phyloP scores from a whole-genome alignment of 2,888 invertebrate species.

The Xiphydria camelus region DNA sequence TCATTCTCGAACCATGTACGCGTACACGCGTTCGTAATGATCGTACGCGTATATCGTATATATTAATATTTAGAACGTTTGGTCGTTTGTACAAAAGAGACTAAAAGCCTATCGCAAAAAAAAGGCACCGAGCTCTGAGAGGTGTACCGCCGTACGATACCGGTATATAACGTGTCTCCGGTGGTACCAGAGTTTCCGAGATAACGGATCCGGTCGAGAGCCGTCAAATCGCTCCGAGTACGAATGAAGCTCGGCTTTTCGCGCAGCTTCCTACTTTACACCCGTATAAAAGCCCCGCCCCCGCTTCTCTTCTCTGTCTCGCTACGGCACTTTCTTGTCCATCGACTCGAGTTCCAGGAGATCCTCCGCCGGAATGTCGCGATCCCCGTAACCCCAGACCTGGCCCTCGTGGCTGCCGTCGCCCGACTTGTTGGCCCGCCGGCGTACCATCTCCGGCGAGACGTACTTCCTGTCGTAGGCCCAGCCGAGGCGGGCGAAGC shows the following conservation, averaged over 20 bases:
- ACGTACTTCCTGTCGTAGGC: slow-evolving; percentile 78
- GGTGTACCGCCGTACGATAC: too few species aligned
- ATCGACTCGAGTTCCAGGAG: slow-evolving; percentile 61
- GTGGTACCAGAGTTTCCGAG: too few species aligned
- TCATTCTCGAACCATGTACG: not conserved
- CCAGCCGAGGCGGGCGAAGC: slow-evolving; percentile 78
- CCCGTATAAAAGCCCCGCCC: slow-evolving; percentile 3
- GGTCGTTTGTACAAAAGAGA: not conserved
- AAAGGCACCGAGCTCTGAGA: too few species aligned
- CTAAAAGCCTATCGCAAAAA: slow-evolving; percentile 8
- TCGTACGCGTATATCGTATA: slow-evolving; percentile 2
- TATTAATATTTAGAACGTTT: not conserved
- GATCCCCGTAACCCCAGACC: slow-evolving; percentile 70
- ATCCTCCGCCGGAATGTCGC: slow-evolving; percentile 63
- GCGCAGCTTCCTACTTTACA: not conserved
- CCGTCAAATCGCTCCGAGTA: not conserved
- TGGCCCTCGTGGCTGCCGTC: slow-evolving; percentile 60
- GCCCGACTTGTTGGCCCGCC: slow-evolving; percentile 64
- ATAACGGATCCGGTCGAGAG: too few species aligned
- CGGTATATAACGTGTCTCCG: too few species aligned
- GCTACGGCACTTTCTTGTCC: slow-evolving; percentile 52
- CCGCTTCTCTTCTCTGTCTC: too few species aligned
- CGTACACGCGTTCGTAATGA: too few species aligned
- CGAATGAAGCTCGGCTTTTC: not conserved
- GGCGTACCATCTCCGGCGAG: slow-evolving; percentile 62